phyloP scores from a whole-genome alignment of 2,888 invertebrate species.

The Dorcus hopei region DNA sequence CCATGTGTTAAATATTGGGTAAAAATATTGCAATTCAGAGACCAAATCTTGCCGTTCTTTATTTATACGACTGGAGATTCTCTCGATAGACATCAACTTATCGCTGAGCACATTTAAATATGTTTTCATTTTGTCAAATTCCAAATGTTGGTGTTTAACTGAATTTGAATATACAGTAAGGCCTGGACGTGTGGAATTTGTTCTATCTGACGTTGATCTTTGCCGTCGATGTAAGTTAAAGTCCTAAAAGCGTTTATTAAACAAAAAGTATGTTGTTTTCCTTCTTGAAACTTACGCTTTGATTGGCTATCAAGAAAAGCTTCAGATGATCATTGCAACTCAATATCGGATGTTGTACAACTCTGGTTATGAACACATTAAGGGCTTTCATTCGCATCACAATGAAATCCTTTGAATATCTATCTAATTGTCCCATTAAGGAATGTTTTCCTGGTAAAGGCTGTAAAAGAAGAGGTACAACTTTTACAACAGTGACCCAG shows the following conservation, averaged over 20 bases:
- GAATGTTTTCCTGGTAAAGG: slow-evolving; percentile 70
- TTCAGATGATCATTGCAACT: slow-evolving; percentile 64
- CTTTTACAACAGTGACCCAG: no score
- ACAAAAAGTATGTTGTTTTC: background rate
- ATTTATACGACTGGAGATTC: slow-evolving; percentile 61
- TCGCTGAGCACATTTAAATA: slow-evolving; percentile 61
- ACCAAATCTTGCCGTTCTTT: slow-evolving; percentile 61
- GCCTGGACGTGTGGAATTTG: slow-evolving; percentile 40
- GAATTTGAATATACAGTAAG: slow-evolving; percentile 36
- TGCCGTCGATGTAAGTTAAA: slow-evolving; percentile 61
- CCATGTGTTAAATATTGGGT: slow-evolving; percentile 62
- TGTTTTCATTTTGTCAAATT: slow-evolving; percentile 61
- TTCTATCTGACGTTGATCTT: slow-evolving; percentile 54
- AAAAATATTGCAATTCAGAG: slow-evolving; percentile 56
- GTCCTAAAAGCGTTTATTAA: slow-evolving; percentile 51
- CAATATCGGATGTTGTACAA: slow-evolving; percentile 67
- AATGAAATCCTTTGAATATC: slow-evolving; percentile 70
- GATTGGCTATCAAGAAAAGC: slow-evolving; percentile 64
- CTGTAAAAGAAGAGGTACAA: slow-evolving; percentile 47
- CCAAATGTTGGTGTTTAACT: slow-evolving; percentile 57
- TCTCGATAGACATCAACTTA: slow-evolving; percentile 61
- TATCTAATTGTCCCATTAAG: slow-evolving; percentile 62
- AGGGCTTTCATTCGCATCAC: slow-evolving; percentile 63
- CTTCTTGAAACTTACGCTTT: slow-evolving; percentile 51
- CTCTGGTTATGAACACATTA: slow-evolving; percentile 62